Conservation (phyloP, 2,888 invertebrate species). For the Athalia circularis region DNA sequence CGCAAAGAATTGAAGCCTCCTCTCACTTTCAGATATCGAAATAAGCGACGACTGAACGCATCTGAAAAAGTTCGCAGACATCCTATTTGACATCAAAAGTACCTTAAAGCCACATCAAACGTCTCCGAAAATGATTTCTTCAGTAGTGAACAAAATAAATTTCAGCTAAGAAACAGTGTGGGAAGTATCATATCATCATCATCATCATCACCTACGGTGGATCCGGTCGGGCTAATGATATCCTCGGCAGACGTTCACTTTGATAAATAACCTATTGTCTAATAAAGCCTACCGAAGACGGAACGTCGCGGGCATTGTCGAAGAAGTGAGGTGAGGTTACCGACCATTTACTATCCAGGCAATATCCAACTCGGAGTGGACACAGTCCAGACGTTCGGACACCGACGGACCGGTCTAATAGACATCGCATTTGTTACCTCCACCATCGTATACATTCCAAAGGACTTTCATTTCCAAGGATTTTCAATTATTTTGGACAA, state of each 20-base stretch:
- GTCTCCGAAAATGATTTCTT: neutral
- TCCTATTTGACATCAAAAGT: too few species aligned
- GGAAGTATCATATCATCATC: too few species aligned
- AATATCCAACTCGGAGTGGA: conserved; percentile 47
- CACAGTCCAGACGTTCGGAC: conserved; percentile 44
- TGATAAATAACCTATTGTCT: conserved; percentile 49
- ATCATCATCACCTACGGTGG: neutral
- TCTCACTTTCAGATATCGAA: neutral
- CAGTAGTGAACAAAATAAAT: neutral
- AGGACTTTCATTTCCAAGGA: conserved; percentile 35
- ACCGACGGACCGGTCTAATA: conserved; percentile 34
- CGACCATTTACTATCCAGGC: conserved; percentile 48
- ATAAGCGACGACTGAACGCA: neutral
- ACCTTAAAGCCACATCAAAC: too few species aligned
- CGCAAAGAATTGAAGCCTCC: conserved; percentile 5
- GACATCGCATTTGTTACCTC: conserved; percentile 47
- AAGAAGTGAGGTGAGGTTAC: conserved; percentile 46
- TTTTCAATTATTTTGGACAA: conserved; percentile 23
- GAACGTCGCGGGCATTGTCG: conserved; percentile 43
- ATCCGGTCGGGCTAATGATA: conserved; percentile 33
- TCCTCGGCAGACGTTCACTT: conserved; percentile 43
- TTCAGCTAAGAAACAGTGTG: too few species aligned
- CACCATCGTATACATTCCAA: conserved; percentile 34
- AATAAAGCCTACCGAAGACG: conserved; percentile 49
- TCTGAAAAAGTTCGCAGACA: too few species aligned